A percentile compares a stretch with the other conserved stretches of the same genome.
Evolutionary conservation across 2,113 vertebrate species (phyloP).

Genomic region (Isichthys henryi): DNA sequence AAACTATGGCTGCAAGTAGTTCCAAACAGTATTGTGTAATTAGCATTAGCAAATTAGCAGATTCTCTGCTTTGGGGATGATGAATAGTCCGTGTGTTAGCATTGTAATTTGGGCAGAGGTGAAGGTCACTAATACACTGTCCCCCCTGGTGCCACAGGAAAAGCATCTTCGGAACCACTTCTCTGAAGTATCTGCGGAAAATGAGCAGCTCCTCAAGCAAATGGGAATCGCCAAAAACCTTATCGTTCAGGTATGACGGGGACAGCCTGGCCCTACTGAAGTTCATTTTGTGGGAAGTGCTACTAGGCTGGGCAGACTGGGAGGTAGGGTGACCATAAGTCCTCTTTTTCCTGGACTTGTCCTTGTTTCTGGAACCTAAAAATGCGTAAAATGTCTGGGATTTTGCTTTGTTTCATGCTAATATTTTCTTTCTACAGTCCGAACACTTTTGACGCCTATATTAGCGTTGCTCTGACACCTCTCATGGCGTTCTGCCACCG

Average conservation of each 20-base stretch:
- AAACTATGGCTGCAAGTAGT: not conserved
- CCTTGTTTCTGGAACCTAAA: not conserved
- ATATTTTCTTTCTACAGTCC: not conserved
- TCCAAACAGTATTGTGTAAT: not conserved
- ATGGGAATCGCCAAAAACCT: constrained; percentile 73
- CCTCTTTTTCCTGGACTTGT: not conserved
- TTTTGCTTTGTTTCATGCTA: not conserved
- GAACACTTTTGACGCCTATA: not conserved
- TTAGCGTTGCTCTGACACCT: not conserved
- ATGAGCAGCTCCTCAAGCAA: constrained; percentile 67
- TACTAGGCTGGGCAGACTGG: not conserved
- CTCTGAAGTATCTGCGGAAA: constrained; percentile 65
- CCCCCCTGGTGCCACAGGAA: constrained; percentile 58
- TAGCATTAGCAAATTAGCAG: not conserved
- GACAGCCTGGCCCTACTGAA: not conserved
- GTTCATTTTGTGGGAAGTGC: not conserved
- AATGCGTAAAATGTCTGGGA: not conserved
- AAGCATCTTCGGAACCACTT: constrained; percentile 65
- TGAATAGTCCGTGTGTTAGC: not conserved
- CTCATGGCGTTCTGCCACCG: not conserved
- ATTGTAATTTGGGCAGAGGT: not conserved
- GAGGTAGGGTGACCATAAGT: not conserved
- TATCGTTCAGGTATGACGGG: constrained; percentile 64
- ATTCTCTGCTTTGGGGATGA: not conserved
- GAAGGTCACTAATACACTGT: not conserved